Conservation (phyloP, 1,140 invertebrate genomes). For the Apolygus lucorum region DNA sequence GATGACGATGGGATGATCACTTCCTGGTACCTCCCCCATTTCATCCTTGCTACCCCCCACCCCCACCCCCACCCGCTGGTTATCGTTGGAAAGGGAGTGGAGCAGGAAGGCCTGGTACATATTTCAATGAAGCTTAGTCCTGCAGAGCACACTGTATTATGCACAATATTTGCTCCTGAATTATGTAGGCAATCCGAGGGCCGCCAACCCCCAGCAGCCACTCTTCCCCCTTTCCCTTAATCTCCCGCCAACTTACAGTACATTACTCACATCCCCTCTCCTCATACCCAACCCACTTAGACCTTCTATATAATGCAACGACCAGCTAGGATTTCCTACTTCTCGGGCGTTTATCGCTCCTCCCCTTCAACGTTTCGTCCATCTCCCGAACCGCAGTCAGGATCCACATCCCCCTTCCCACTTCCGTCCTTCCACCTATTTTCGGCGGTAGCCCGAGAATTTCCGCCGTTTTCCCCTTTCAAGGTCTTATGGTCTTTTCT, state of each 20-base stretch:
- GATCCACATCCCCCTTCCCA: no score
- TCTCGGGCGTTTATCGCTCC: background rate
- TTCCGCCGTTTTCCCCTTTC: background rate
- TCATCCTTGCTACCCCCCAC: no score
- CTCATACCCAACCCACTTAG: background rate
- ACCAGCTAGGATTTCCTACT: conserved; percentile 15
- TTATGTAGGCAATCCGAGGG: conserved; percentile 25
- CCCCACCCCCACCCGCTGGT: no score
- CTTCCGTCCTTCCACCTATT: no score
- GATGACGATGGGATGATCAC: no score
- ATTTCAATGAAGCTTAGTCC: conserved; percentile 15
- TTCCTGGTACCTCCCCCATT: no score
- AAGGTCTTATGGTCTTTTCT: background rate
- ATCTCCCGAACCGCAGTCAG: no score
- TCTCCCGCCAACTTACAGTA: conserved; percentile 19
- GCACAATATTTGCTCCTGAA: conserved; percentile 27
- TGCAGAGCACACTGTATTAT: conserved; percentile 19
- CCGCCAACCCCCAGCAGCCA: conserved; percentile 6
- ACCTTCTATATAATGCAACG: conserved; percentile 2
- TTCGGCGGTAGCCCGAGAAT: background rate
- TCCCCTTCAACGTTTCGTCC: background rate
- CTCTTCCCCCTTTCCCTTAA: conserved; percentile 7
- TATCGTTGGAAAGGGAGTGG: no score
- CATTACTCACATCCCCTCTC: conserved; percentile 23
- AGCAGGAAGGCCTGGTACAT: no score